Conservation (phyloP, 2,113 vertebrate species). For the Melanotaenia duboulayi region DNA sequence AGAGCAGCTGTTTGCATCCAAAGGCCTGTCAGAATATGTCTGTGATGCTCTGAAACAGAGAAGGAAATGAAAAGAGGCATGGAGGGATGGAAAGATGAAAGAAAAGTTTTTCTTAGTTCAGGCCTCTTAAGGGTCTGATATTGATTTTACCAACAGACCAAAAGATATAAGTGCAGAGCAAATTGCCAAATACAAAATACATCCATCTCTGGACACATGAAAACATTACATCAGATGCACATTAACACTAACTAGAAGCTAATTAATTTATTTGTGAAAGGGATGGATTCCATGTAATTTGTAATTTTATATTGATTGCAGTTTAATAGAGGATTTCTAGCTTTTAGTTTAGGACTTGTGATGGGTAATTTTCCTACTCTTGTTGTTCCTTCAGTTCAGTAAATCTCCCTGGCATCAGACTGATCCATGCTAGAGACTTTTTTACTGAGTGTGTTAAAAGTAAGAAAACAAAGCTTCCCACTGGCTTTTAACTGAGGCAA, state of each 20-base stretch:
- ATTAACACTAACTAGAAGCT: no score
- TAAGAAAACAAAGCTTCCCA: no score
- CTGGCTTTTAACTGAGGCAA: no score
- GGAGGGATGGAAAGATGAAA: constrained; percentile 48
- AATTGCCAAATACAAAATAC: background rate
- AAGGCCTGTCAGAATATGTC: constrained; percentile 63
- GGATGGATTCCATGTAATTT: no score
- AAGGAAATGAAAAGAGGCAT: constrained; percentile 28
- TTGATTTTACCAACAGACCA: constrained; percentile 52
- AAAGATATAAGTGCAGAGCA: constrained; percentile 27
- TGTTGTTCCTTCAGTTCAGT: no score
- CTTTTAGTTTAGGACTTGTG: background rate
- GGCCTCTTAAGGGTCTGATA: constrained; percentile 44
- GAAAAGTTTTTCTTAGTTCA: constrained; percentile 48
- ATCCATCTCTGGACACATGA: no score
- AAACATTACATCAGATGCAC: no score
- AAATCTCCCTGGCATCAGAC: no score
- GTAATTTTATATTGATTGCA: background rate
- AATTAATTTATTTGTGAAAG: no score
- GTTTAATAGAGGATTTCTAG: background rate
- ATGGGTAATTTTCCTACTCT: no score
- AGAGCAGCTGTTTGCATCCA: constrained; percentile 73
- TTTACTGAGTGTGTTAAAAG: no score
- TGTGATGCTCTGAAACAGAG: constrained; percentile 39
- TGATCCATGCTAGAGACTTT: no score